These are phyloP conservation scores for Melitaea cinxia DNA, from an alignment of 1,140 invertebrate species.

Conservation along the genomic window DNA sequence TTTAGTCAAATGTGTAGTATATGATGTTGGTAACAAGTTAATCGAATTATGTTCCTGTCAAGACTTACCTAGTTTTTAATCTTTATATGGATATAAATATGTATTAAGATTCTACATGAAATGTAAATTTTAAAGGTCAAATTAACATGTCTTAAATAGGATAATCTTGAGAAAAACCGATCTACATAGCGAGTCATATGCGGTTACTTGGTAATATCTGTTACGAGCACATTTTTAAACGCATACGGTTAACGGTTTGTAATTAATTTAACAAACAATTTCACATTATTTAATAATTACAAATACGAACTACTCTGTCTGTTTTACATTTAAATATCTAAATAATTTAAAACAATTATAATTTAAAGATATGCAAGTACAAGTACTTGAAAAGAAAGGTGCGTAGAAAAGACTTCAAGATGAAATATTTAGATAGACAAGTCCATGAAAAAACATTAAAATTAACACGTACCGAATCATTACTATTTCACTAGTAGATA, in stretches of 20 bases:
- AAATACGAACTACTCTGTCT: too few species aligned
- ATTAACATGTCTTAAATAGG: slow-evolving; percentile 27
- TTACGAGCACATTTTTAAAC: slow-evolving; percentile 24
- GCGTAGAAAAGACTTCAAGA: too few species aligned
- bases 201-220: slow-evolving; percentile 14
- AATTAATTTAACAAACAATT: too few species aligned
- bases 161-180: slow-evolving; percentile 26
- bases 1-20: not conserved
- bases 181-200: slow-evolving; percentile 19
- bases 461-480: not conserved
- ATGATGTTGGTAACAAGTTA: not conserved
- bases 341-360: too few species aligned
- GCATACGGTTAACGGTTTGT: slow-evolving; percentile 16
- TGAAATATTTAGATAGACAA: too few species aligned
- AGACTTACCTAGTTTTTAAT: slow-evolving; percentile 2
- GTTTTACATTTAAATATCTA: too few species aligned
- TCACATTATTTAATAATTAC: not conserved
- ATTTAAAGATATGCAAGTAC: too few species aligned
- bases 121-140: slow-evolving; percentile 29
- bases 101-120: slow-evolving; percentile 19
- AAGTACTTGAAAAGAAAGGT: too few species aligned
- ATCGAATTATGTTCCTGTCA: slow-evolving; percentile 10
- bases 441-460: too few species aligned
- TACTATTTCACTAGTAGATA: too few species aligned
- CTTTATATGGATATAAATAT: slow-evolving; percentile 24